These are phyloP conservation scores for Coturnix japonica DNA, from an alignment of 2,113 vertebrate species.

Conservation along the genomic window DNA sequence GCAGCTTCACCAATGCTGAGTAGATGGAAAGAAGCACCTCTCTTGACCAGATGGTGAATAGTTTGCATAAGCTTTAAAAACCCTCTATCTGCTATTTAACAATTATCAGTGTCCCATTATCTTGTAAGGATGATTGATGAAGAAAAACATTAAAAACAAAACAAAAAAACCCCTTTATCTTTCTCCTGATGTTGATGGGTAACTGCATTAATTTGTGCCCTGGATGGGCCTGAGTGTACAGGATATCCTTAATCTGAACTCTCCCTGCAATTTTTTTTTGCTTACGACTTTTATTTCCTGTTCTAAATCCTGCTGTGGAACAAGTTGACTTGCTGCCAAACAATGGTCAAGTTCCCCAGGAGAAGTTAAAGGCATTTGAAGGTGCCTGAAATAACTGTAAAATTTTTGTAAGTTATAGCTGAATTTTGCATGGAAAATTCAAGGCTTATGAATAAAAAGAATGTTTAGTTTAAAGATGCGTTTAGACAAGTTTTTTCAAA, in stretches of 20 bases:
- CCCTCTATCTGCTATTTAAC: neutral
- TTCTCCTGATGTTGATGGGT: neutral
- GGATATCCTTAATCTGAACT: neutral
- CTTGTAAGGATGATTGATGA: neutral
- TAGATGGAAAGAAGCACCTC: too few species aligned
- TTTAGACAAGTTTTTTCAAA: neutral
- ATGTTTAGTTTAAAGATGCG: neutral
- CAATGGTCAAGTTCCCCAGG: neutral
- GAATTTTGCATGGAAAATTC: neutral
- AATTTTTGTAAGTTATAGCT: neutral
- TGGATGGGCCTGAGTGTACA: neutral
- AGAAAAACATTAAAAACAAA: neutral
- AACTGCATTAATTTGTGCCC: neutral
- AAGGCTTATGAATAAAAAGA: neutral
- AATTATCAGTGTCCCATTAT: neutral
- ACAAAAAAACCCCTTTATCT: neutral
- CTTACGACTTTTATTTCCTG: slow-evolving; percentile 9
- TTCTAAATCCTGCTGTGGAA: neutral
- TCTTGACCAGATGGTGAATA: neutral
- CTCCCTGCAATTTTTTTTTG: neutral
- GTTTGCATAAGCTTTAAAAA: neutral
- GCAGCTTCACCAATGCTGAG: neutral
- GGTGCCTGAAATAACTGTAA: neutral
- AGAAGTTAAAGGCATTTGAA: neutral
- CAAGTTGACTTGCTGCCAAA: neutral